Conservation (phyloP, 2,113 vertebrate species). For the Eretmochelys imbricata region DNA sequence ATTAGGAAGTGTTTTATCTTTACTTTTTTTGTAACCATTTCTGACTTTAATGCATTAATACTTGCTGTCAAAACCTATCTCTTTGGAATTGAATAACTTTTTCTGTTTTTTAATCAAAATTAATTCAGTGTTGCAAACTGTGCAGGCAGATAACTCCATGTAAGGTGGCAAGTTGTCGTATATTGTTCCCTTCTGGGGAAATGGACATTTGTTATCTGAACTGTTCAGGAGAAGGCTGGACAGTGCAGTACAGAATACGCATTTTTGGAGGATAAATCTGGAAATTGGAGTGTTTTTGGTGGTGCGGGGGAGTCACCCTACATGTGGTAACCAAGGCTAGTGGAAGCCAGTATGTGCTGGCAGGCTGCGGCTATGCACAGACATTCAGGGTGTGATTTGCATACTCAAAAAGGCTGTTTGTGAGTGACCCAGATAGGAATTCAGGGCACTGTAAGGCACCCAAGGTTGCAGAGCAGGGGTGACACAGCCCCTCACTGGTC, state of each 20-base stretch:
- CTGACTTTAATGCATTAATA: too few species aligned
- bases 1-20: too few species aligned
- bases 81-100: not conserved
- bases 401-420: not conserved
- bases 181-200: not conserved
- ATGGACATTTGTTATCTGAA: not conserved
- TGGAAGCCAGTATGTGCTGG: not conserved
- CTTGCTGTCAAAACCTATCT: accelerated
- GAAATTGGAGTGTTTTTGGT: not conserved
- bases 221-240: not conserved
- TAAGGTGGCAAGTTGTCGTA: not conserved
- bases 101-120: not conserved
- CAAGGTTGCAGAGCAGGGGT: not conserved
- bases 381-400: not conserved
- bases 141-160: not conserved
- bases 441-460: not conserved
- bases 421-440: not conserved
- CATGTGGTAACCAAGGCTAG: not conserved
- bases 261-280: not conserved
- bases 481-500: not conserved
- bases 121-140: not conserved
- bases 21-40: too few species aligned
- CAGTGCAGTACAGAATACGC: not conserved
- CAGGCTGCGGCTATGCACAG: not conserved
- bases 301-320: too few species aligned